These are phyloP conservation scores for Otis tarda DNA, from an alignment of 2,113 vertebrate species.

Conservation along the genomic window DNA sequence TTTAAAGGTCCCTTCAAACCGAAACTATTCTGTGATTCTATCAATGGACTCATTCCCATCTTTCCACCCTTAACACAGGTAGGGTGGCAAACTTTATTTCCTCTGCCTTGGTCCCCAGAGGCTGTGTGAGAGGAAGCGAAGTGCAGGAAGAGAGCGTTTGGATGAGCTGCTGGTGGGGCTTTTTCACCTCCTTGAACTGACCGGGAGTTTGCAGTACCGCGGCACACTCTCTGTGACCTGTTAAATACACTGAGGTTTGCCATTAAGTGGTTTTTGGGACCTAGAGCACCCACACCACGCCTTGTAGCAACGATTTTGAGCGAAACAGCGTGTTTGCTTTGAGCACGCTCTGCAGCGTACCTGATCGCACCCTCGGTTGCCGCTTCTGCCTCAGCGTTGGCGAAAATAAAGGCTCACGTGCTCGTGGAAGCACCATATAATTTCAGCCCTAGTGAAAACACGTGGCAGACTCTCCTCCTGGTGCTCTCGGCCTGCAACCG, in stretches of 20 bases:
- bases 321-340: background rate
- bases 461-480: background rate
- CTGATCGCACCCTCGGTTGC: background rate
- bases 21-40: no score
- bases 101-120: background rate
- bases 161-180: background rate
- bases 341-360: background rate
- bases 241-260: background rate
- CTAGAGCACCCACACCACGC: background rate
- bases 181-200: background rate
- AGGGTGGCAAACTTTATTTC: background rate
- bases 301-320: background rate
- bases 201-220: accelerated
- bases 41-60: background rate
- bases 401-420: background rate
- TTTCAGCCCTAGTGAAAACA: background rate
- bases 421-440: background rate
- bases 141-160: background rate
- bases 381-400: background rate
- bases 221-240: background rate
- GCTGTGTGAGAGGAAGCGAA: background rate
- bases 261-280: background rate
- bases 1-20: no score
- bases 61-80: background rate
- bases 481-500: background rate